phyloP scores from a whole-genome alignment of 1,140 invertebrate species.

The Leguminivora glycinivorella region DNA sequence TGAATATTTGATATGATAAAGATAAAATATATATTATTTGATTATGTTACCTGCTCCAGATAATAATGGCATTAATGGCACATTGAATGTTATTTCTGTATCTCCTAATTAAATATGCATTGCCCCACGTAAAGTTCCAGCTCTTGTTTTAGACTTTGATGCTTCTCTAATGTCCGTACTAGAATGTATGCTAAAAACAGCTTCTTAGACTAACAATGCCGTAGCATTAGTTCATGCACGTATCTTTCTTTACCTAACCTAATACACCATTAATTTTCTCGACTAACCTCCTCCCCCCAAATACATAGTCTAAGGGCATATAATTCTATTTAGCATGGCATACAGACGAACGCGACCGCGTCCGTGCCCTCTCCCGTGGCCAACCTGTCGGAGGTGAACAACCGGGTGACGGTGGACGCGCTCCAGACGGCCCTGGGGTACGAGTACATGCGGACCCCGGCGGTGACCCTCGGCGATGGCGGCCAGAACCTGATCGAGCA shows the following conservation, averaged over 20 bases:
- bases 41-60: too few species aligned
- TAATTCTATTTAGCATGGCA: slow-evolving; percentile 78
- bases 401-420: slow-evolving; percentile 83
- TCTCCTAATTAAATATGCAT: too few species aligned
- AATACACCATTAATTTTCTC: slow-evolving; percentile 31
- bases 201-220: too few species aligned
- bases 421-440: slow-evolving; percentile 88
- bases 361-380: slow-evolving; percentile 89
- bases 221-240: neutral
- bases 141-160: too few species aligned
- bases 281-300: slow-evolving; percentile 41
- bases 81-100: too few species aligned
- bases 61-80: too few species aligned
- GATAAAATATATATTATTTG: too few species aligned
- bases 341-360: slow-evolving; percentile 88
- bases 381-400: slow-evolving; percentile 88
- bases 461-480: slow-evolving; percentile 83
- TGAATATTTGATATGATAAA: neutral
- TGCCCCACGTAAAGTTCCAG: too few species aligned
- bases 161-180: too few species aligned
- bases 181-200: too few species aligned
- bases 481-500: slow-evolving; percentile 83
- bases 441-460: slow-evolving; percentile 87
- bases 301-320: slow-evolving; percentile 55
- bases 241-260: slow-evolving; percentile 8